phyloP scores from a whole-genome alignment of 2,888 invertebrate genomes.

The Epinotia nisella region DNA sequence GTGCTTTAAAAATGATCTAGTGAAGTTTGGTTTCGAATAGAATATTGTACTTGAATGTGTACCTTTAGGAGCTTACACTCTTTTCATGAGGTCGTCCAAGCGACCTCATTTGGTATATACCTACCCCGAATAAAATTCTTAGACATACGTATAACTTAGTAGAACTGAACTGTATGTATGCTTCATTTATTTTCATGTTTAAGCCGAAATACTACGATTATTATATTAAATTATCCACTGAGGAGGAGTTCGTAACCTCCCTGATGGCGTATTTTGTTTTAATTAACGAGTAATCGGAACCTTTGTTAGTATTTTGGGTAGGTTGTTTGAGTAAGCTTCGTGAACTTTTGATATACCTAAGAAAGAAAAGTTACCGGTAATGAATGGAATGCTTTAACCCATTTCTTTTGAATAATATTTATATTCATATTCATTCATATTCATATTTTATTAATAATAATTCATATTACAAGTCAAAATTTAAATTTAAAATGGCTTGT shows the following conservation, averaged over 20 bases:
- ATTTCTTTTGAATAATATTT: no score
- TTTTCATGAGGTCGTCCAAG: neutral
- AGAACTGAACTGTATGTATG: neutral
- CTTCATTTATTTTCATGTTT: neutral
- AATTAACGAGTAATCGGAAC: neutral
- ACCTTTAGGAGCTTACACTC: neutral
- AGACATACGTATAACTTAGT: neutral
- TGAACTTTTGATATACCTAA: neutral
- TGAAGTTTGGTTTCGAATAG: neutral
- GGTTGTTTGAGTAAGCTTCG: neutral
- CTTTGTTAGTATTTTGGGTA: neutral
- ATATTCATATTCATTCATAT: no score
- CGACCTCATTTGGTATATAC: no score
- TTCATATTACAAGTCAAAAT: no score
- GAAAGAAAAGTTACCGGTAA: neutral
- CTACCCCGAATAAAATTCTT: no score
- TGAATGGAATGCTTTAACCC: neutral
- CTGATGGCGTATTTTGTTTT: no score
- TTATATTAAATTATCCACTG: no score
- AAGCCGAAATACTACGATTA: neutral
- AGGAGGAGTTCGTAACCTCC: no score
- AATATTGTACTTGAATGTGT: no score
- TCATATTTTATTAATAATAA: no score
- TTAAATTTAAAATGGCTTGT: no score
- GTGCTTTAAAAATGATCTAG: neutral